These are phyloP conservation scores for Danio jaintianensis DNA, from an alignment of 2,797 vertebrate species.

Conservation along the genomic window DNA sequence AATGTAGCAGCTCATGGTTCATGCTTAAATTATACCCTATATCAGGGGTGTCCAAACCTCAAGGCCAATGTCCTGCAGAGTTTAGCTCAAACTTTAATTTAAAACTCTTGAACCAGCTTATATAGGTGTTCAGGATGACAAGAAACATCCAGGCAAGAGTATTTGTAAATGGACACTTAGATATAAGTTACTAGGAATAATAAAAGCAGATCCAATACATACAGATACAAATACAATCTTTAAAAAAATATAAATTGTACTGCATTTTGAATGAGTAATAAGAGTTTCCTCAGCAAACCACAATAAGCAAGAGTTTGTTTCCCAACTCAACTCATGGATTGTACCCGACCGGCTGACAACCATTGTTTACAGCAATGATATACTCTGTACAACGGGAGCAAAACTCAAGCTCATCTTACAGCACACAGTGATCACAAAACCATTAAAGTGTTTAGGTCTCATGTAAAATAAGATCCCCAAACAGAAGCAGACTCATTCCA, in stretches of 20 bases:
- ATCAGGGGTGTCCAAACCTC: neutral
- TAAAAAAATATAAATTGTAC: neutral
- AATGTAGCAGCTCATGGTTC: conserved; percentile 9
- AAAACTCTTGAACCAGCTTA: too few relatives aligned
- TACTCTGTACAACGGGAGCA: neutral
- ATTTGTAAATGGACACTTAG: too few relatives aligned
- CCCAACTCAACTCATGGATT: neutral
- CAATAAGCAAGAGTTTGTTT: neutral
- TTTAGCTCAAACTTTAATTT: too few relatives aligned
- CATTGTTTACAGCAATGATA: conserved; percentile 12
- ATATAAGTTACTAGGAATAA: too few relatives aligned
- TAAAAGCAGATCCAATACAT: too few relatives aligned
- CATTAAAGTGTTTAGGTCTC: conserved; percentile 26
- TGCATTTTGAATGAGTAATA: neutral
- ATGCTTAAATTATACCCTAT: conserved; percentile 17
- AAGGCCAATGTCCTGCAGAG: too few relatives aligned
- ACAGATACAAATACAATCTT: neutral
- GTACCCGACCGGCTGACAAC: conserved; percentile 1
- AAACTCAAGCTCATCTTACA: conserved; percentile 33
- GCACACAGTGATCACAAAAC: conserved; percentile 17
- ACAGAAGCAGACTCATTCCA: conserved; percentile 38
- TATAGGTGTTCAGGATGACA: too few relatives aligned
- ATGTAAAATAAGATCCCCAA: conserved; percentile 24
- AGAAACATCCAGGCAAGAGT: too few relatives aligned
- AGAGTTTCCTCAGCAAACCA: neutral